Evolutionary conservation across 2,888 invertebrate genomes (phyloP).

Genomic region (Caradrina kadenii): DNA sequence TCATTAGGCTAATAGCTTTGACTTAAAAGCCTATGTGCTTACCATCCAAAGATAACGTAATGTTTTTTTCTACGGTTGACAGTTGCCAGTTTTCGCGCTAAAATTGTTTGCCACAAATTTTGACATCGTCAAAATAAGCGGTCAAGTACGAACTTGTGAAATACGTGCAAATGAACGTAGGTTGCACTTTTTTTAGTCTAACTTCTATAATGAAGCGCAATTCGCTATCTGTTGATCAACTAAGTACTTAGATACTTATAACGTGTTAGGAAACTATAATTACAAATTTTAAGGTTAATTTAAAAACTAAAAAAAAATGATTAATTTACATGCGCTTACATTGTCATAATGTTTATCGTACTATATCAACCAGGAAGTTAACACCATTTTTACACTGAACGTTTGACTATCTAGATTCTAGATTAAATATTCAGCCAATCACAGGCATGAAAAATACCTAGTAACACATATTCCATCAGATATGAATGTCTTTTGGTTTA

Average conservation of each 20-base stretch:
- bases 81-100: constrained; percentile 5
- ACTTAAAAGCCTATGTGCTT: constrained; percentile 1
- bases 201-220: constrained; percentile 7
- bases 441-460: neutral
- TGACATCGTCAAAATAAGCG: constrained; percentile 48
- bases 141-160: constrained; percentile 57
- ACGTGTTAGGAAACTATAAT: constrained; percentile 23
- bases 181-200: constrained; percentile 8
- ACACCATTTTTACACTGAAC: neutral
- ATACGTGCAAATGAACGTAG: constrained; percentile 18
- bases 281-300: constrained; percentile 5
- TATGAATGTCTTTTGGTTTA: too few species aligned
- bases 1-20: neutral
- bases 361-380: neutral
- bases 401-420: neutral
- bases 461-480: neutral
- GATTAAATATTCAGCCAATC: neutral
- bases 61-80: neutral
- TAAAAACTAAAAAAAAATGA: neutral
- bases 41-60: constrained; percentile 4
- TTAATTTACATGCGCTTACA: neutral
- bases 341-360: neutral
- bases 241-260: neutral
- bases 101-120: constrained; percentile 46
- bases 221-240: constrained; percentile 22